phyloP scores from a whole-genome alignment of 1,140 invertebrate genomes.

The Drosophila cardini region DNA sequence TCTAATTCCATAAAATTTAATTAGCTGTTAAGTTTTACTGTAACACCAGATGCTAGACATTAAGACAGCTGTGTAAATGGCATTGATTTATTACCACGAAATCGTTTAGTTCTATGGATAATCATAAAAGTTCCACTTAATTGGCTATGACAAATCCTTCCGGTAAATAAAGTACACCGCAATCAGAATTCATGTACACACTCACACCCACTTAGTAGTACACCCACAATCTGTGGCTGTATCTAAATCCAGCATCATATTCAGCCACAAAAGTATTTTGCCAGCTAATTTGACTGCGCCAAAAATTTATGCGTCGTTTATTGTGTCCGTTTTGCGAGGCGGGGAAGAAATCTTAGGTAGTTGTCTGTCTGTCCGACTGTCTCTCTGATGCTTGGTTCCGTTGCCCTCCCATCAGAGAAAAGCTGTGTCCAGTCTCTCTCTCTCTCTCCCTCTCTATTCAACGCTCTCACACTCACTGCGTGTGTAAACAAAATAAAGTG shows the following conservation, averaged over 20 bases:
- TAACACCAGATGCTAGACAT: background rate
- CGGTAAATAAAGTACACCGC: conserved; percentile 10
- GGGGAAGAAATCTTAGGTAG: conserved; percentile 27
- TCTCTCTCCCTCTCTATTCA: background rate
- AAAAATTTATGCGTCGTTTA: conserved; percentile 67
- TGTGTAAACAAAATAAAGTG: conserved; percentile 79
- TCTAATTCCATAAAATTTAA: background rate
- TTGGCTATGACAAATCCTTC: conserved; percentile 14
- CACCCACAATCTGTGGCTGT: background rate
- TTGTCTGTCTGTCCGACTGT: conserved; percentile 17
- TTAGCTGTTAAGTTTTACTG: conserved; percentile 2
- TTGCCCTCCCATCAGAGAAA: background rate
- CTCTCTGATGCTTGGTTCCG: background rate
- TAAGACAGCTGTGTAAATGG: conserved; percentile 6
- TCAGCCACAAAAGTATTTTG: conserved; percentile 49
- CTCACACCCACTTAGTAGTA: too few species aligned
- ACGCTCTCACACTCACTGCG: conserved; percentile 12
- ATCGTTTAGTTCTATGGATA: background rate
- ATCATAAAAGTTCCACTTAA: conserved; percentile 5
- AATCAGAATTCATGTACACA: conserved; percentile 3
- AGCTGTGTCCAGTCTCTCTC: conserved; percentile 4
- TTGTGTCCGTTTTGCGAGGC: conserved; percentile 19
- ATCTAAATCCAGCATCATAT: conserved; percentile 38
- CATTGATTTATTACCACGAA: background rate
- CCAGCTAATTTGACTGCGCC: conserved; percentile 72